Base-by-base conservation (phyloP, 2,888 invertebrate genomes). In the Poecilobothrus nobilitatus region DNA sequence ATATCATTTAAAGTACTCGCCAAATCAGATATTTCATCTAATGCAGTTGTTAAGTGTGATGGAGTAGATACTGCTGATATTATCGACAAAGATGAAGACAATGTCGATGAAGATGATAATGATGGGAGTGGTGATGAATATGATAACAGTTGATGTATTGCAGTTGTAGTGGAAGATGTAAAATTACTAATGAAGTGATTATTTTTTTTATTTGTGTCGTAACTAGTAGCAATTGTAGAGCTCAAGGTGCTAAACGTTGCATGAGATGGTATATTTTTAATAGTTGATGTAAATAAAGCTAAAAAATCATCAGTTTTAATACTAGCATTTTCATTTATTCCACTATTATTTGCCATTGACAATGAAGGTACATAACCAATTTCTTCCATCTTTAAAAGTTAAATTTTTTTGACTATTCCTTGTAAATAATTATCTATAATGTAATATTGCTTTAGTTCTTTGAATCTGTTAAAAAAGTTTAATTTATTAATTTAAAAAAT, bases 251-350 rank as follows among this genome's bases (percentile, higher is more conserved):
- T 53, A 18, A n/a, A 10, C 12, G 18, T 21, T 10, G 41, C 33
- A 22, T 64, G 21, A 10, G 37, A 64, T 34, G 68, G 27, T 63
- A 68, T 69, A 68, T 69, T 70, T 66, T 68, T 74, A 12, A 76
- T 71, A 27, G 74, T 74, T 34, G 78, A 77, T 22, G 77, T 76
- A 72, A 82, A 80, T 64, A 82, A 77, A 41, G 81, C 80, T 66
- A 82, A 73, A 70, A 82, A 82, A 44, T 82, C 82, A 75, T 82
- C 80, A 70, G 81, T 81, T 74, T 81, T 81, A 62, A 81, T 81
- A 20, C 65, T 65, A 37, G 5, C 33, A 65, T 65, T 65, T 53
- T 53, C 53, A 18, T 18, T 15, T 18, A 53, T 53, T 6, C 53
- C 53, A 53, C 53, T 53, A 2, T 53, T 53, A 53, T 53, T 53